Evolutionary conservation across 2,888 invertebrate genomes (phyloP).

Genomic region (Auanema freiburgensis): DNA sequence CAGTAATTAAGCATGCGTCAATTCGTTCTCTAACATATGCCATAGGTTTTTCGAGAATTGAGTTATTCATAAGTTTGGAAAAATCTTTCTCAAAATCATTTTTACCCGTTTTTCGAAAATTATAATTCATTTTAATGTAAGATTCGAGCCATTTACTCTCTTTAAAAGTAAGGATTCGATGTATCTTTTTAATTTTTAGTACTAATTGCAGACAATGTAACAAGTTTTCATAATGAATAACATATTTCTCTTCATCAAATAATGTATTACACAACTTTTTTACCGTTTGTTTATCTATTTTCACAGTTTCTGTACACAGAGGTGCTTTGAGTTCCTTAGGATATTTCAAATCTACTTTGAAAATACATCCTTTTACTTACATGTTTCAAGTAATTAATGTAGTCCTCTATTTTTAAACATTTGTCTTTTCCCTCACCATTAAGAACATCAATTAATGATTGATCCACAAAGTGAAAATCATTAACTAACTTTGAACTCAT

Average conservation of each 20-base stretch:
- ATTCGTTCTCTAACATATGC: no score
- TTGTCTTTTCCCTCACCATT: no score
- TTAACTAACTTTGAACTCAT: constrained; percentile 56
- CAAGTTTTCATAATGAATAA: constrained; percentile 44
- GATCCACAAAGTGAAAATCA: constrained; percentile 47
- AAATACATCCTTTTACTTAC: constrained; percentile 60
- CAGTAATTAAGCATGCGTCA: no score
- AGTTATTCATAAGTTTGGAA: no score
- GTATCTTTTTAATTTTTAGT: constrained; percentile 51
- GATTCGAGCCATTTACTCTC: constrained; percentile 31
- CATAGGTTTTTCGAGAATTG: no score
- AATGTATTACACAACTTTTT: constrained; percentile 41
- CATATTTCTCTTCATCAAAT: constrained; percentile 44
- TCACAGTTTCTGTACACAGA: constrained; percentile 44
- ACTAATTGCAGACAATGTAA: constrained; percentile 29
- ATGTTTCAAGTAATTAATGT: constrained; percentile 22
- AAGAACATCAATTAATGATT: constrained; percentile 19
- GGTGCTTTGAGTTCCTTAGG: constrained; percentile 63
- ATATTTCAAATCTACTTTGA: constrained; percentile 67
- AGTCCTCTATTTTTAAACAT: constrained; percentile 25
- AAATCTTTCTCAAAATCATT: no score
- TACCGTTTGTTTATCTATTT: constrained; percentile 30
- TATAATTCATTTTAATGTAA: constrained; percentile 44
- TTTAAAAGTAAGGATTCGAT: constrained; percentile 45
- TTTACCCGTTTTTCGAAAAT: constrained; percentile 45